A percentile compares a stretch with the other conserved stretches of the same genome.
phyloP scores from a whole-genome alignment of 1,140 invertebrate genomes.

The Pygmarrhopalites habei region DNA sequence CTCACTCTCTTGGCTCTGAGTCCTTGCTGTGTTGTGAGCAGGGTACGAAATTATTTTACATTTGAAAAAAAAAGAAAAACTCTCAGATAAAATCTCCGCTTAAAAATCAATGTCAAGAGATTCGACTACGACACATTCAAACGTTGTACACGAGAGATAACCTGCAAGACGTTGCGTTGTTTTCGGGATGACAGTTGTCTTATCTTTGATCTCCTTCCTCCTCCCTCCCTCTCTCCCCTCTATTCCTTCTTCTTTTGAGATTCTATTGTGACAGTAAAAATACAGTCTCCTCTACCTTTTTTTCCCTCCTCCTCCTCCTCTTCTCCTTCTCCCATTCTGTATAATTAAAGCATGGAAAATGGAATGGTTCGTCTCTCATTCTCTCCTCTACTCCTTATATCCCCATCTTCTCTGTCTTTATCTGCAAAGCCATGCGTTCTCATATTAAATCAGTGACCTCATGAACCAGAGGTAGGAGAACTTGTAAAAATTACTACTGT shows the following conservation, averaged over 20 bases:
- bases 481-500: neutral
- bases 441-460: conserved; percentile 8
- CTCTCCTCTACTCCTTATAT: neutral
- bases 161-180: conserved; percentile 21
- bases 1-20: neutral
- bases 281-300: neutral
- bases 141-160: conserved; percentile 18
- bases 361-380: neutral
- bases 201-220: too few relatives aligned
- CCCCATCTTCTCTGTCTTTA: neutral
- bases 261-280: conserved; percentile 11
- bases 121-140: conserved; percentile 27
- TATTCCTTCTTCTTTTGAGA: conserved; percentile 22
- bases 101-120: conserved; percentile 36
- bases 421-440: neutral
- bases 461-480: neutral
- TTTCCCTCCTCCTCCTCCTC: neutral
- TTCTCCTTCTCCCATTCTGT: too few relatives aligned
- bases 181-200: conserved; percentile 34
- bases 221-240: conserved; percentile 29
- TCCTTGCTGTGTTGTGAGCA: conserved; percentile 7
- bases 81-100: conserved; percentile 34
- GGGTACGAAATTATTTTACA: conserved; percentile 36
- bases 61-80: conserved; percentile 35
- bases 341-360: too few relatives aligned